These are phyloP conservation scores for Loxodonta africana DNA, from an alignment of 2,113 vertebrate species.

Conservation along the genomic window DNA sequence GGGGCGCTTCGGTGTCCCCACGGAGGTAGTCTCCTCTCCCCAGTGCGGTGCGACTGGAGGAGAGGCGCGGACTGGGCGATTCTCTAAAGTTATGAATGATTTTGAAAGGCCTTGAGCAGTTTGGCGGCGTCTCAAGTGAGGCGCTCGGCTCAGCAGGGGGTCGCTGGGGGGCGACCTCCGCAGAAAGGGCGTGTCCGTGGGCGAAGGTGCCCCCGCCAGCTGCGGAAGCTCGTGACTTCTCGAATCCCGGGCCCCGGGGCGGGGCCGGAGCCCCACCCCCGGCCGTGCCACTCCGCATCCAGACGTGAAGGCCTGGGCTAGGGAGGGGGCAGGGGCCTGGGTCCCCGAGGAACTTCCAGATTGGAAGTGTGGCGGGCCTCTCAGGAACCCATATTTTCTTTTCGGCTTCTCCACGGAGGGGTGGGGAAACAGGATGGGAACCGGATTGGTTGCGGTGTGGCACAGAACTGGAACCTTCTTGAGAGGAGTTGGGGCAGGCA, in stretches of 20 bases:
- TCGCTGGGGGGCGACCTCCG: slow-evolving; percentile 47
- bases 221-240: slow-evolving; percentile 73
- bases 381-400: slow-evolving; percentile 56
- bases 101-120: slow-evolving; percentile 34
- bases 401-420: slow-evolving; percentile 69
- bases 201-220: slow-evolving; percentile 60
- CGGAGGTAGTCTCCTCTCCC: neutral
- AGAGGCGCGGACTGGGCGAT: neutral
- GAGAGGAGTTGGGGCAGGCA: slow-evolving; percentile 62
- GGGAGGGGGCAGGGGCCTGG: neutral
- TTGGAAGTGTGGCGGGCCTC: slow-evolving; percentile 51
- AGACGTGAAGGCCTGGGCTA: neutral
- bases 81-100: slow-evolving; percentile 59
- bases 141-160: slow-evolving; percentile 54
- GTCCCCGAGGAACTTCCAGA: slow-evolving; percentile 64
- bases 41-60: neutral
- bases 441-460: slow-evolving; percentile 70
- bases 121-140: neutral
- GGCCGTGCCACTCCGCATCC: neutral
- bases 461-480: slow-evolving; percentile 68
- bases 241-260: slow-evolving; percentile 61
- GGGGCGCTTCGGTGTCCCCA: neutral
- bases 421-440: slow-evolving; percentile 67
- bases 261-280: slow-evolving; percentile 76
- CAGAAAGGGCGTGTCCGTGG: slow-evolving; percentile 78